Base-by-base conservation (phyloP, 2,797 vertebrate species). In the Alcedo quadribrachys region DNA sequence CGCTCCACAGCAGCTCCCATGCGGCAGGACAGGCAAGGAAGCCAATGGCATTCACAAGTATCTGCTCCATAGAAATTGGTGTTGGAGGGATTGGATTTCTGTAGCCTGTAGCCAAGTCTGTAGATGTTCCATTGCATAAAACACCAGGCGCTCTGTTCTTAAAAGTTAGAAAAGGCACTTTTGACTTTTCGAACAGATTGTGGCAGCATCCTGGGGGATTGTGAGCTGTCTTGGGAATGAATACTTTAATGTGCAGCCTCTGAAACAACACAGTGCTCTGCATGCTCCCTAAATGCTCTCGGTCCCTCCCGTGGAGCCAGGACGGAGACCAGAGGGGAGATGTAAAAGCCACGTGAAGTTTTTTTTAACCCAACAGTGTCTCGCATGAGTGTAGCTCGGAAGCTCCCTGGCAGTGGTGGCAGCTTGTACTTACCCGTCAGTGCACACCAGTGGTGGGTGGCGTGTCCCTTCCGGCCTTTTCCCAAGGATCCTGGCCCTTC, bases 371-470 rank as follows among this genome's bases (percentile, higher is more conserved):
- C 28, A 10, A 22, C 16, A 3, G 5, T 46, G 37, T 74, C 50
- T 50, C 11, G 1, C 0, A 0, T 33, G 50, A 87, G 60, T 4
- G 32, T 20, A 35, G 71, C 35, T 75, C 4, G 1, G 68, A 51
- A 67, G 58, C 45, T 65, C 35, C 30, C 17, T 19, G 82, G 54
- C 48, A 27, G 43, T 14, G 65, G 19, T 2, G 2, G 69, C 80
- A 78, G 69, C 57, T 48, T 16, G 17, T 14, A 4, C 55, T 33
- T 46, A n/a, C 16, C 37, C 0, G 0, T 81, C 46, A 14, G 25
- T 12, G 53, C 0, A 0, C 33, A 42, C 53, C 2, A 0, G 2
- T 9, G 9, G 67, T 4, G 3, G 15, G 3, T 9, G 9, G 14
- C 53, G 55, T 30, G 78, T 51, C 74, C 22, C 27, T 50, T 88